Conservation (phyloP, 2,113 vertebrate species). For the Ochotona curzoniae region DNA sequence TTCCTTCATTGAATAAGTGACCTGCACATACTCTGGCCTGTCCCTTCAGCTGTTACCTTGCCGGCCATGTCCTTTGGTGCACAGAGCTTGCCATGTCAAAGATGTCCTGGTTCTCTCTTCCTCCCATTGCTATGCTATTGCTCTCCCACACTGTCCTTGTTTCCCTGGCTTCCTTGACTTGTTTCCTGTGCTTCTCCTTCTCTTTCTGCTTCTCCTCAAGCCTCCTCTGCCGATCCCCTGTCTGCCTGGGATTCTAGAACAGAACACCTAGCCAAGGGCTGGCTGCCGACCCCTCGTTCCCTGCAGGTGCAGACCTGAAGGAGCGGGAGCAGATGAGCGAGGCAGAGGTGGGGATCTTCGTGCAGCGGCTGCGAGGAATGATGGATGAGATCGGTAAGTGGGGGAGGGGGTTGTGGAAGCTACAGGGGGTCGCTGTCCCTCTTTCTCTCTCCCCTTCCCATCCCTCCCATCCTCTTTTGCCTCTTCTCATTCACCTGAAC, state of each 20-base stretch:
- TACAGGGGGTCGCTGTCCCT: not conserved
- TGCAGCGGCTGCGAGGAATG: slow-evolving; percentile 91
- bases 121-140: not conserved
- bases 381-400: slow-evolving; percentile 95
- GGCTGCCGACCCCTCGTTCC: not conserved
- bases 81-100: not conserved
- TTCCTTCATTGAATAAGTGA: not conserved
- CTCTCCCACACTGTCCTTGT: too few species aligned
- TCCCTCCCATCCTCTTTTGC: too few species aligned
- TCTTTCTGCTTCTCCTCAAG: not conserved
- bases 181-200: not conserved
- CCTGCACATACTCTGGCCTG: not conserved
- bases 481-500: too few species aligned
- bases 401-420: not conserved
- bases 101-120: not conserved
- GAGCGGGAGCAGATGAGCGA: slow-evolving; percentile 93
- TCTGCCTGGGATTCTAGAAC: not conserved
- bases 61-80: not conserved
- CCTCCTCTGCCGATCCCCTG: not conserved
- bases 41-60: not conserved
- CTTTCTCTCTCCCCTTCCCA: too few species aligned
- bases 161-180: not conserved
- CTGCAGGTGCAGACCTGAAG: slow-evolving; percentile 95
- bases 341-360: slow-evolving; percentile 90
- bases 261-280: not conserved